Percentiles rank a stretch among this genome's conserved stretches.
Conservation (phyloP, 1,140 invertebrate genomes). For the Coenobita brevimanus region DNA sequence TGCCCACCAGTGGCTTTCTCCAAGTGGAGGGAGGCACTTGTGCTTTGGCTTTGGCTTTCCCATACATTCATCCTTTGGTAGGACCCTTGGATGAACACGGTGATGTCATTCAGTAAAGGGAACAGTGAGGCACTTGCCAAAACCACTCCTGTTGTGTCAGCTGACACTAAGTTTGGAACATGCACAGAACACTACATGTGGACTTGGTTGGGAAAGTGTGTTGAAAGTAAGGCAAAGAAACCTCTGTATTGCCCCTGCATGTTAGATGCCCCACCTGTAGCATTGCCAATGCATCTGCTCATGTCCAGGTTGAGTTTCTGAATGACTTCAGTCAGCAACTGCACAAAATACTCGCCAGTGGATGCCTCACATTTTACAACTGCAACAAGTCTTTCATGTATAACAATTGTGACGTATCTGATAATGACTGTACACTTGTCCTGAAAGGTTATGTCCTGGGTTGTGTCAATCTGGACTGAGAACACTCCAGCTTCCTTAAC, state of each 20-base stretch:
- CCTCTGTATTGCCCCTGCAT: not conserved
- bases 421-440: slow-evolving; percentile 1
- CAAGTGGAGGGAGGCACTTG: no score
- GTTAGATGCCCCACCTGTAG: slow-evolving; percentile 12
- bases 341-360: not conserved
- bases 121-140: slow-evolving; percentile 2
- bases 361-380: slow-evolving; percentile 10
- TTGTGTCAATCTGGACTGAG: no score
- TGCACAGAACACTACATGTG: slow-evolving; percentile 18
- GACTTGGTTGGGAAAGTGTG: not conserved
- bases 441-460: not conserved
- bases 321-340: no score
- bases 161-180: slow-evolving; percentile 16
- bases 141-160: not conserved
- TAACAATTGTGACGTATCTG: not conserved
- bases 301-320: not conserved
- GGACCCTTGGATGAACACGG: not conserved
- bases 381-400: slow-evolving; percentile 4
- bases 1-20: no score
- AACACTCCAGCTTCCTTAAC: no score
- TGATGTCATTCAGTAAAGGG: slow-evolving; percentile 12
- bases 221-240: not conserved
- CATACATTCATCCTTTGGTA: no score
- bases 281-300: slow-evolving; percentile 1
- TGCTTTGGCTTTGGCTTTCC: no score